These are phyloP conservation scores for Oryzias sinensis DNA, from an alignment of 2,797 vertebrate genomes.

Conservation along the genomic window DNA sequence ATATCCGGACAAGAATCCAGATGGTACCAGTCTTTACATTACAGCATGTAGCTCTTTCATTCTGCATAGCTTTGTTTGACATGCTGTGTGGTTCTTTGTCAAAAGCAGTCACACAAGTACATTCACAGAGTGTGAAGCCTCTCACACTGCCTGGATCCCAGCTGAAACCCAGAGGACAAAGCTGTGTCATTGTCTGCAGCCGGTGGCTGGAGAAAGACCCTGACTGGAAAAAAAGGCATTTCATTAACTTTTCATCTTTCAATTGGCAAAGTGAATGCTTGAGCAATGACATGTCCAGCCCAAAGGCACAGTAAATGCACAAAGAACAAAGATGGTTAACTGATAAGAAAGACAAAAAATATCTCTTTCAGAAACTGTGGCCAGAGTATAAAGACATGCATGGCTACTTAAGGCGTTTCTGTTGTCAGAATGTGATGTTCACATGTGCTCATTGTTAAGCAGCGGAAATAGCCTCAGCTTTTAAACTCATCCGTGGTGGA, in stretches of 20 bases:
- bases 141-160: slow-evolving; percentile 58
- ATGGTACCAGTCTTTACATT: slow-evolving; percentile 69
- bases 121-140: slow-evolving; percentile 63
- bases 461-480: slow-evolving; percentile 2
- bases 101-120: slow-evolving; percentile 65
- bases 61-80: slow-evolving; percentile 58
- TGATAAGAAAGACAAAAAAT: slow-evolving; percentile 42
- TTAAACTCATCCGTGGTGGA: neutral
- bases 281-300: slow-evolving; percentile 37
- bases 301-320: slow-evolving; percentile 32
- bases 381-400: slow-evolving; percentile 40
- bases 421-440: slow-evolving; percentile 49
- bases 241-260: slow-evolving; percentile 58
- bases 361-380: slow-evolving; percentile 36
- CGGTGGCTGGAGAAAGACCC: slow-evolving; percentile 32
- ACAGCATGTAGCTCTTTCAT: slow-evolving; percentile 65
- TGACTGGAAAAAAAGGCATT: slow-evolving; percentile 60
- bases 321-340: slow-evolving; percentile 50
- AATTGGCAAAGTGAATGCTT: slow-evolving; percentile 58
- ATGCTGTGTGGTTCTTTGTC: slow-evolving; percentile 73
- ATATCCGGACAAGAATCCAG: slow-evolving; percentile 62
- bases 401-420: slow-evolving; percentile 49
- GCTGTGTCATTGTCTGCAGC: slow-evolving; percentile 59
- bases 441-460: slow-evolving; percentile 58
- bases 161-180: slow-evolving; percentile 53